These are phyloP conservation scores for Tupaia tana DNA, from an alignment of 2,113 vertebrate genomes.

Conservation along the genomic window DNA sequence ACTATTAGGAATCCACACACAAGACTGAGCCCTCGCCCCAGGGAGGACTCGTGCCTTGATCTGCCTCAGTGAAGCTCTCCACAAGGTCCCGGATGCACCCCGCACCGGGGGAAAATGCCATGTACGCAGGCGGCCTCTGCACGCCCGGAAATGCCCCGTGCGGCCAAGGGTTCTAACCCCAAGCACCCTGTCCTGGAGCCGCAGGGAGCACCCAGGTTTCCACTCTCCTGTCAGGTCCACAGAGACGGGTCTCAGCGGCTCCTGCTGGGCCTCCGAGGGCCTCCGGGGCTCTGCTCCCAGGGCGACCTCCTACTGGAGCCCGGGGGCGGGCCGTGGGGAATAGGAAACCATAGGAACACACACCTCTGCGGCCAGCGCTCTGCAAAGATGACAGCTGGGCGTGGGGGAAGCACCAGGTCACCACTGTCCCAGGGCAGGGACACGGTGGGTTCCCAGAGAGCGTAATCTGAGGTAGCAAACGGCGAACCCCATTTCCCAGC, in stretches of 20 bases:
- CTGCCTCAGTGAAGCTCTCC: neutral
- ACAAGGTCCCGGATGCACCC: neutral
- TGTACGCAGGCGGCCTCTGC: rapidly evolving
- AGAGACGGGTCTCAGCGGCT: neutral
- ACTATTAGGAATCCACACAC: neutral
- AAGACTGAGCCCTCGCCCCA: neutral
- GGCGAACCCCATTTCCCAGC: conserved; percentile 27
- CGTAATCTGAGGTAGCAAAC: conserved; percentile 78
- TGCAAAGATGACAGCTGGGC: neutral
- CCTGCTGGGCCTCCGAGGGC: neutral
- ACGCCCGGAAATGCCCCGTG: conserved; percentile 19
- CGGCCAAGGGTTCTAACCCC: neutral
- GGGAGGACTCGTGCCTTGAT: neutral
- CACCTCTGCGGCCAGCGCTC: neutral
- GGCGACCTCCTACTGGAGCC: neutral
- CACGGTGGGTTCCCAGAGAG: conserved; percentile 45
- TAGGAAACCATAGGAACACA: neutral
- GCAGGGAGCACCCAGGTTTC: neutral
- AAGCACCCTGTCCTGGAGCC: neutral
- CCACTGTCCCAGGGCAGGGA: neutral
- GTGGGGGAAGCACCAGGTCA: conserved; percentile 44
- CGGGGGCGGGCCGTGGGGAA: neutral
- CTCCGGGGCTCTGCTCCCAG: neutral
- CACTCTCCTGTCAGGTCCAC: neutral
- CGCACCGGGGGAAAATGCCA: neutral